Conservation (phyloP, 1,140 invertebrate genomes). For the Pararge aegeria region DNA sequence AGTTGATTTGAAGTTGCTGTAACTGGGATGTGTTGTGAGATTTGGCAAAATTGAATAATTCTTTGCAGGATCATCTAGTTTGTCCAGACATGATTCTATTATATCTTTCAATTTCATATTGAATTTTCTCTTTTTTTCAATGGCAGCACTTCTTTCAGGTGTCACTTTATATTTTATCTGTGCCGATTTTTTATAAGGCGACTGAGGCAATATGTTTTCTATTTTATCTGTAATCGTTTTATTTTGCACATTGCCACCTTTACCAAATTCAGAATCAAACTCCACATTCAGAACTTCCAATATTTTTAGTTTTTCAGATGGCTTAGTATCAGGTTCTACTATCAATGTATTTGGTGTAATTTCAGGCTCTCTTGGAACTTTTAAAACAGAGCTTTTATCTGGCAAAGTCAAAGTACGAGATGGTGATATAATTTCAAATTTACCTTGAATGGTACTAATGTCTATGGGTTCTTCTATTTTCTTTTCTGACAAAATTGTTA, state of each 20-base stretch:
- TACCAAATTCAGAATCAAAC: neutral
- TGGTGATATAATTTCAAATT: slow-evolving; percentile 48
- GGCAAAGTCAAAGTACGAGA: slow-evolving; percentile 33
- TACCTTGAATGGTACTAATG: slow-evolving; percentile 25
- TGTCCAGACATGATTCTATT: slow-evolving; percentile 52
- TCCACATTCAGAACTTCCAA: slow-evolving; percentile 23
- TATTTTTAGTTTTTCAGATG: slow-evolving; percentile 15
- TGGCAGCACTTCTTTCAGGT: slow-evolving; percentile 56
- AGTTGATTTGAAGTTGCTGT: neutral
- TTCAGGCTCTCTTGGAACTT: slow-evolving; percentile 6
- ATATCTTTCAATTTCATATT: slow-evolving; percentile 67
- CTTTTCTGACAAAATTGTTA: slow-evolving; percentile 54
- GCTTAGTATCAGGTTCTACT: neutral
- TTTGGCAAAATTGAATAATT: slow-evolving; percentile 9
- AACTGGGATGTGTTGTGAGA: too few species aligned
- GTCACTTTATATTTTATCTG: slow-evolving; percentile 47
- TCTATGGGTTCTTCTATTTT: slow-evolving; percentile 42
- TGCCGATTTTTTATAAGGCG: slow-evolving; percentile 16
- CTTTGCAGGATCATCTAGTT: slow-evolving; percentile 25
- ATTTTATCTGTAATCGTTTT: slow-evolving; percentile 1
- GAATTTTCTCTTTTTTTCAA: slow-evolving; percentile 63
- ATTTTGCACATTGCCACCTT: neutral
- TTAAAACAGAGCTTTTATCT: neutral
- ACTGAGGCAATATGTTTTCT: neutral
- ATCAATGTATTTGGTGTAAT: slow-evolving; percentile 1